Base-by-base conservation (phyloP, 1,140 invertebrate species). In the Rhopalosiphum maidis region DNA sequence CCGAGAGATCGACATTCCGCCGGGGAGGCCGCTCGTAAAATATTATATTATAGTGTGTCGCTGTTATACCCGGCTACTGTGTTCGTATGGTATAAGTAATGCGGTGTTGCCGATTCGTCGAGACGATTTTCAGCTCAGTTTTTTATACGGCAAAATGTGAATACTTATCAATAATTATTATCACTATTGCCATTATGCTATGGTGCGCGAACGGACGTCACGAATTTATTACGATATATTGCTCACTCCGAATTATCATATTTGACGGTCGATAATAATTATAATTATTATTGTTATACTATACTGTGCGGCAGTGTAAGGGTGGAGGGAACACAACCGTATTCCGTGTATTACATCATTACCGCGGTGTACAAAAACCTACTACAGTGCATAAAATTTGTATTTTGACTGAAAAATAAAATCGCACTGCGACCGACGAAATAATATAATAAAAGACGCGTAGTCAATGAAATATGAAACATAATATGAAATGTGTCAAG, bases 21-120 rank as follows among this genome's bases (percentile, higher is more conserved):
- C 46, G 86, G 18, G 46, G 86, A 46, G n/a, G 46, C 43, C 86
- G 86, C 86, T 89, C 46, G 87, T 89, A 89, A 54, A 54, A 86
- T 46, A 86, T 43, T 85, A 85, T 43, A 85, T 85, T 41, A 41
- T 41, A 85, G 83, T 23, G 83, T 41, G 37, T 41, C 37, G 82
- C 23, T 25, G 37, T 41, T 41, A 85, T 41, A 41, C 7, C 41
- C 7, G 35, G 35, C 22, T 85, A 85, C 83, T 43, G 83, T 41
- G 41, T 41, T 35, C 37, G 9, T 37, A 85, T 41, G 83, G 37
- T 41, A 23, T 37, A 77, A 41, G 37, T 41, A 41, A 41, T 23
- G 83, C 83, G 83, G 37, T 43, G 83, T 85, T 85, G 83, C 83
- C 83, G 23, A 41, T 85, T 85, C 83, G 22, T 25, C 23, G 41